Conservation (phyloP, 2,888 invertebrate species). For the Sphecodes monilicornis region DNA sequence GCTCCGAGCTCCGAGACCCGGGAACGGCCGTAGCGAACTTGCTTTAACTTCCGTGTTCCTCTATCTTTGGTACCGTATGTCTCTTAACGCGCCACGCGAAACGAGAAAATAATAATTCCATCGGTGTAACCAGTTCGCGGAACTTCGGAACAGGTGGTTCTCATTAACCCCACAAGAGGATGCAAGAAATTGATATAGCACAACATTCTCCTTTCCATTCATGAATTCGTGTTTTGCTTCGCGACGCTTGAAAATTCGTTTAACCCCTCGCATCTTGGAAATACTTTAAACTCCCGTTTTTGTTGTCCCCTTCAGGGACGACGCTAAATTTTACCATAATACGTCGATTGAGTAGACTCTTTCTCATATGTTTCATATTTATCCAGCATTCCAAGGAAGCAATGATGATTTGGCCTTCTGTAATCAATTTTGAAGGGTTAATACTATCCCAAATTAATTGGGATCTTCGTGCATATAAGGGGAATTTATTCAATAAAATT, state of each 20-base stretch:
- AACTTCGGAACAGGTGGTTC: slow-evolving; percentile 32
- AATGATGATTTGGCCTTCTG: too few species aligned
- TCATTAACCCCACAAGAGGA: slow-evolving; percentile 15
- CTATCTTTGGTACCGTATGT: slow-evolving; percentile 57
- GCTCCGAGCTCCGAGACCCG: not conserved
- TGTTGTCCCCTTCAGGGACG: too few species aligned
- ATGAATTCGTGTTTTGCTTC: not conserved
- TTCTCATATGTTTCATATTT: too few species aligned
- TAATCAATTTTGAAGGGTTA: too few species aligned
- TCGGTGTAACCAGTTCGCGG: slow-evolving; percentile 18
- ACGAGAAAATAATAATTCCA: slow-evolving; percentile 41
- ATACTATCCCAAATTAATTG: too few species aligned
- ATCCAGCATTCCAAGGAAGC: too few species aligned
- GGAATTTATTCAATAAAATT: too few species aligned
- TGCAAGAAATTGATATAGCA: slow-evolving; percentile 22
- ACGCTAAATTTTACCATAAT: too few species aligned
- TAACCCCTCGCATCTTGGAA: not conserved
- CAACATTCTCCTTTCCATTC: not conserved
- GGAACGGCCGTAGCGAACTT: slow-evolving; percentile 43
- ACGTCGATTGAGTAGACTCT: too few species aligned
- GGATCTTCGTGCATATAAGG: too few species aligned
- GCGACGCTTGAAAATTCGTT: not conserved
- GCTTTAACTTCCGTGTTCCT: slow-evolving; percentile 66
- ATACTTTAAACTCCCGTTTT: too few species aligned
- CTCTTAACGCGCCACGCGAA: slow-evolving; percentile 46